Evolutionary conservation across 2,797 vertebrate genomes (phyloP).

Genomic region (Chlorospingus semifuscus): DNA sequence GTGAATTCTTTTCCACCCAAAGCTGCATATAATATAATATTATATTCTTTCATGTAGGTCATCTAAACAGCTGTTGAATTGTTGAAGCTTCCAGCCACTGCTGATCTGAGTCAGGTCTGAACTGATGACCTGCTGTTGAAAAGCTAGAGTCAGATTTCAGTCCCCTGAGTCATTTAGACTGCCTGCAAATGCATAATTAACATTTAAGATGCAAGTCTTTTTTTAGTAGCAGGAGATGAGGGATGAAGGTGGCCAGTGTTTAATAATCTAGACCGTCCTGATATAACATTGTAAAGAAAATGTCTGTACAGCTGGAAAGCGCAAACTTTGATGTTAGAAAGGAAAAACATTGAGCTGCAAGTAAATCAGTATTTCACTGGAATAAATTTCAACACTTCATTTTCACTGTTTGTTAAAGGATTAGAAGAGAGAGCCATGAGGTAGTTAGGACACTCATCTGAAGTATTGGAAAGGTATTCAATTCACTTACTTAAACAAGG

Average conservation of each 20-base stretch:
- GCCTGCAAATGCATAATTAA: constrained; percentile 46
- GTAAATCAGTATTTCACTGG: background rate
- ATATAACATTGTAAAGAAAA: background rate
- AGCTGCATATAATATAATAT: background rate
- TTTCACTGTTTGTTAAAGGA: background rate
- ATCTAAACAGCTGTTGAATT: constrained; percentile 37
- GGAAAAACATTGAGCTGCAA: background rate
- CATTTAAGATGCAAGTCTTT: constrained; percentile 26
- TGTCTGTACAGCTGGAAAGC: background rate
- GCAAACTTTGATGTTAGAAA: background rate
- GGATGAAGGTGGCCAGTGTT: background rate
- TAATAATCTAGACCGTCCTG: background rate
- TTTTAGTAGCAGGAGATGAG: constrained; percentile 5
- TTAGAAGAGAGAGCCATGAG: background rate
- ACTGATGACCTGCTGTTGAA: constrained; percentile 36
- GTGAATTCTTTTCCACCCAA: background rate
- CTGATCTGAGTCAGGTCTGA: constrained; percentile 36
- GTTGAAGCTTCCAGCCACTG: constrained; percentile 8
- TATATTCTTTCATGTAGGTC: background rate
- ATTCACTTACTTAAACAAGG: background rate
- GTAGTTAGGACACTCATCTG: background rate
- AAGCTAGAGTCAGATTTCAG: constrained; percentile 38
- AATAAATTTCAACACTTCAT: background rate
- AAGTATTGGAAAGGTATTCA: background rate
- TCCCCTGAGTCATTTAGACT: constrained; percentile 33